Conservation (phyloP, 2,113 vertebrate genomes). For the Chloebia gouldiae region DNA sequence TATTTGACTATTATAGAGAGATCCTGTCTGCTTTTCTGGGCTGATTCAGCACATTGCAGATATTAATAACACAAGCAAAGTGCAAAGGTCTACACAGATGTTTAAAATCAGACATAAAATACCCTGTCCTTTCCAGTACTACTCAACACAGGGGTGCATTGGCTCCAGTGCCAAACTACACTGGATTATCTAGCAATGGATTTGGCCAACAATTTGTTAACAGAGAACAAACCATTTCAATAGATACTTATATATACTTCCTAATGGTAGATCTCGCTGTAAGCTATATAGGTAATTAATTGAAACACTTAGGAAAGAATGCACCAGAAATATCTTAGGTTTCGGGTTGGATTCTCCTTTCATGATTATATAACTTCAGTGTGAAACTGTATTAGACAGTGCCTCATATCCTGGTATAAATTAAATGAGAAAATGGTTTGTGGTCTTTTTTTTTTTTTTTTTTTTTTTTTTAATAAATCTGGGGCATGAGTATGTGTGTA, state of each 20-base stretch:
- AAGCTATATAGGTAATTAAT: background rate
- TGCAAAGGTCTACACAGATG: background rate
- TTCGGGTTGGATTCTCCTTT: background rate
- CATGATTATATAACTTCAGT: background rate
- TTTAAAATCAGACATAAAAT: background rate
- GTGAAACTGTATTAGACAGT: background rate
- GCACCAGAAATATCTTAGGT: background rate
- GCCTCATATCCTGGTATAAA: background rate
- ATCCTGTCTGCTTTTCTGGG: background rate
- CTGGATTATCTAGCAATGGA: background rate
- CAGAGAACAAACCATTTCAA: background rate
- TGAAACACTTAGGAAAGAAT: background rate
- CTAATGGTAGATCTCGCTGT: background rate
- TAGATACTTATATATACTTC: background rate
- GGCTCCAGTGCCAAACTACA: background rate
- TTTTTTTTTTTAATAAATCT: background rate
- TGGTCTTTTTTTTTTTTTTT: fast-evolving
- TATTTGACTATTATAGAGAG: background rate
- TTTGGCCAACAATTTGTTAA: background rate
- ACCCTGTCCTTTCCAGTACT: background rate
- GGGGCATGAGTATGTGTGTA: background rate
- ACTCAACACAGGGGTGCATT: background rate
- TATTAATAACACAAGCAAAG: background rate
- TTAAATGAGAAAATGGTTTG: background rate
- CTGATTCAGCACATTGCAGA: background rate